A percentile compares a stretch with the other conserved stretches of the same genome.
phyloP scores from a whole-genome alignment of 2,888 invertebrate genomes.

The Troilus luridus region DNA sequence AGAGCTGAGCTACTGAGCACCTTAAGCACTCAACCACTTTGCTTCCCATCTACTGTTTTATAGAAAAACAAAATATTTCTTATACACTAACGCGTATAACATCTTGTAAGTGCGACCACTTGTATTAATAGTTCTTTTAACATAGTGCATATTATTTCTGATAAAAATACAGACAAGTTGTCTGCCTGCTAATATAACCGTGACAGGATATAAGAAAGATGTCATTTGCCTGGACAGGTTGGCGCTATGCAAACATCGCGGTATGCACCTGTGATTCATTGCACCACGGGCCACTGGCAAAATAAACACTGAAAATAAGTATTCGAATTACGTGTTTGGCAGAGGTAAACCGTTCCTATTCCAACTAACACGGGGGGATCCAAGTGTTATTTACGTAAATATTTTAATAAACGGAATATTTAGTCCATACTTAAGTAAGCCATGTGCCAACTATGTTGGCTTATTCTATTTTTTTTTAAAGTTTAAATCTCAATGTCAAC shows the following conservation, averaged over 20 bases:
- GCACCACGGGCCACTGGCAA: not conserved
- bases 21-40: too few relatives aligned
- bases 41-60: too few relatives aligned
- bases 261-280: slow-evolving; percentile 29
- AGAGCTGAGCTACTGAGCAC: too few relatives aligned
- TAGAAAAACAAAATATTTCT: too few relatives aligned
- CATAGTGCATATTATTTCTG: not conserved
- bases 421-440: not conserved
- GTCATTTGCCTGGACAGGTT: slow-evolving; percentile 18
- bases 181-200: not conserved
- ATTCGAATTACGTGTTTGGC: slow-evolving; percentile 30
- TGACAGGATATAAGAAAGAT: not conserved
- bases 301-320: slow-evolving; percentile 35
- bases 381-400: slow-evolving; percentile 7
- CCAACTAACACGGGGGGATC: not conserved
- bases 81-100: too few relatives aligned
- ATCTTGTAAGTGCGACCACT: too few relatives aligned
- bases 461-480: not conserved
- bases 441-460: not conserved
- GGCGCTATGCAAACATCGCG: slow-evolving; percentile 2
- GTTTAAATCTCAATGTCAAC: not conserved
- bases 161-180: not conserved
- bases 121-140: too few relatives aligned
- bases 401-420: slow-evolving; percentile 27
- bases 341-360: slow-evolving; percentile 26